Evolutionary conservation across 2,888 invertebrate species (phyloP).

Genomic region (Tholera decimalis): DNA sequence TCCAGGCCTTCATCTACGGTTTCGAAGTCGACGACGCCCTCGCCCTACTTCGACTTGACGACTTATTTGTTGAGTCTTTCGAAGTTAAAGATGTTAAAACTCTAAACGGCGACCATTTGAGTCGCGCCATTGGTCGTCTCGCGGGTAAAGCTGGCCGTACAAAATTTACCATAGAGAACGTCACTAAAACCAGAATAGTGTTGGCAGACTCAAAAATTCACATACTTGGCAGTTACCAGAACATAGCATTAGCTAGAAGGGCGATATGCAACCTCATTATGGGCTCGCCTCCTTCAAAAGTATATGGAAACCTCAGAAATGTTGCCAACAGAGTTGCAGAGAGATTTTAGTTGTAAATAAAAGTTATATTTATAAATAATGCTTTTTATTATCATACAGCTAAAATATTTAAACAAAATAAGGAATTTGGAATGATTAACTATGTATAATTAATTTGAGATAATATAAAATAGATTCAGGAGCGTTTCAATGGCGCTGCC

Average conservation of each 20-base stretch:
- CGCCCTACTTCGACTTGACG: conserved; percentile 98
- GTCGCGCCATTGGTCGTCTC: conserved; percentile 98
- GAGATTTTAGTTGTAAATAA: conserved; percentile 91
- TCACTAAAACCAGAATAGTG: conserved; percentile 99
- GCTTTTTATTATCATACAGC: conserved; percentile 17
- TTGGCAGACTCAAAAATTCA: conserved; percentile 99
- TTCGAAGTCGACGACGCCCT: conserved; percentile 99
- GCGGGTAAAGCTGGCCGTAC: conserved; percentile 99
- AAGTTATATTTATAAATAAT: conserved; percentile 74
- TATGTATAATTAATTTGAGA: not conserved
- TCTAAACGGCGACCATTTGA: conserved; percentile 98
- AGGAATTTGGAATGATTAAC: conserved; percentile 12
- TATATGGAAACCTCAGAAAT: conserved; percentile 98
- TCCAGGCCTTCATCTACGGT: conserved; percentile 97
- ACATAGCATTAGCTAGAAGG: conserved; percentile 98
- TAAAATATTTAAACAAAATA: not conserved
- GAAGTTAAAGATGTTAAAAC: conserved; percentile 99
- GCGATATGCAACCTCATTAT: conserved; percentile 99
- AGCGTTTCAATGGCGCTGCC: no score
- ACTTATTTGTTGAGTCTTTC: conserved; percentile 99
- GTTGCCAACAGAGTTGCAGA: conserved; percentile 96
- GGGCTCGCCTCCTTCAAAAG: conserved; percentile 99
- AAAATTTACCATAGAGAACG: conserved; percentile 99
- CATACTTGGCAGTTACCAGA: conserved; percentile 99
- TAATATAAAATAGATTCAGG: not conserved